These are phyloP conservation scores for Troides oblongomaculatus DNA, from an alignment of 2,888 invertebrate genomes.

Conservation along the genomic window DNA sequence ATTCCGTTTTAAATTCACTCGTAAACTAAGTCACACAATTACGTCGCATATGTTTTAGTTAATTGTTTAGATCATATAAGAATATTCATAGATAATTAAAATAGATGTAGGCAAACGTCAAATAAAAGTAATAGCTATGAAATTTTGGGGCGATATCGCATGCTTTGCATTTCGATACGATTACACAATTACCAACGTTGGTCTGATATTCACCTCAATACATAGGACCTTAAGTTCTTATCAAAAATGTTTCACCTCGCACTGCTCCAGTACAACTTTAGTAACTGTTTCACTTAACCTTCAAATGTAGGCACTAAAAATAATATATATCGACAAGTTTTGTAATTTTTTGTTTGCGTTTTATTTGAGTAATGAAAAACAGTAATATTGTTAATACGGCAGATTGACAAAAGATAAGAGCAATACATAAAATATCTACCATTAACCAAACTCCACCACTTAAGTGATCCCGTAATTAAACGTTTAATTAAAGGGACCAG, in stretches of 20 bases:
- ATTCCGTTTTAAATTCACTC: too few relatives aligned
- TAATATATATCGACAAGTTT: background rate
- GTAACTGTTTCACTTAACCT: conserved; percentile 15
- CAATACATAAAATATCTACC: too few relatives aligned
- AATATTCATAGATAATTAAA: background rate
- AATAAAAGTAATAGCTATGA: background rate
- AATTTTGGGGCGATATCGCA: conserved; percentile 1
- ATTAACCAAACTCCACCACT: too few relatives aligned
- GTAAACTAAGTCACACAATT: too few relatives aligned
- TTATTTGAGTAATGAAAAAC: too few relatives aligned
- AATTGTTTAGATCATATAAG: background rate
- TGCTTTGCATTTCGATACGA: conserved; percentile 11
- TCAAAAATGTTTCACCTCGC: conserved; percentile 25
- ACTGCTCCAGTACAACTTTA: conserved; percentile 14
- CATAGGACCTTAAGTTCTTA: conserved; percentile 28
- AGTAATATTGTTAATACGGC: too few relatives aligned
- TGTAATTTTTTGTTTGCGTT: background rate
- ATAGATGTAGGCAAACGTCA: background rate
- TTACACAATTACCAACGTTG: conserved; percentile 12
- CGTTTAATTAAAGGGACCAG: too few relatives aligned
- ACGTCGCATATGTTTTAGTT: too few relatives aligned
- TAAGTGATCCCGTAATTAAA: too few relatives aligned
- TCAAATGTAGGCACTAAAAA: conserved; percentile 1
- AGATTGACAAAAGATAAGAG: too few relatives aligned
- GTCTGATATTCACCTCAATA: conserved; percentile 19